phyloP scores from a whole-genome alignment of 2,113 vertebrate genomes.

The Sebastes schlegelii region DNA sequence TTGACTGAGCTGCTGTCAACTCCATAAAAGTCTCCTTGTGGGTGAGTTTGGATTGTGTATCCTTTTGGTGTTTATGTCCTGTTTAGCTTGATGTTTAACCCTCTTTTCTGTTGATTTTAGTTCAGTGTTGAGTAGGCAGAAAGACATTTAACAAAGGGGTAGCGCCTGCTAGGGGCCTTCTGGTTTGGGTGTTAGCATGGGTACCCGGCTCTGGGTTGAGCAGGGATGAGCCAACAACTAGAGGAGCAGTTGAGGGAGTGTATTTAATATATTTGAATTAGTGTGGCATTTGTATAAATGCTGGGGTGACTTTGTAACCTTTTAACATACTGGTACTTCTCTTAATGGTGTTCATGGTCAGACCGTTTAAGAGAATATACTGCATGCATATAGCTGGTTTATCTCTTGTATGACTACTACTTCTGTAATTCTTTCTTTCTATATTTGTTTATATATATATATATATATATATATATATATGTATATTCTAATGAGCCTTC shows the following conservation, averaged over 20 bases:
- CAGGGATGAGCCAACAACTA: neutral
- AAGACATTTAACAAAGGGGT: neutral
- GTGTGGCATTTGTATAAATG: neutral
- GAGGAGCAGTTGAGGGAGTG: neutral
- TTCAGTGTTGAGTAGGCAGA: neutral
- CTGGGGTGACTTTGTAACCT: no score
- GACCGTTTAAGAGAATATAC: no score
- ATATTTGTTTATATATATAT: no score
- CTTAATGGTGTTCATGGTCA: no score
- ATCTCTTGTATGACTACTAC: no score
- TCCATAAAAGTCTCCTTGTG: no score
- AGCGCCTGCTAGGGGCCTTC: neutral
- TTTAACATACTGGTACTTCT: no score
- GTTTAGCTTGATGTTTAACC: neutral
- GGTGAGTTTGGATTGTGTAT: neutral
- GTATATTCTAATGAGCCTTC: no score
- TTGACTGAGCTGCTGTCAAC: neutral
- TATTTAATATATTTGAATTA: neutral
- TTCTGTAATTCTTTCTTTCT: no score
- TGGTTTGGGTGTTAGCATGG: neutral
- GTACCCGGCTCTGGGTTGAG: neutral
- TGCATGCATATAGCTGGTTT: no score
- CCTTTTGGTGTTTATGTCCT: neutral
- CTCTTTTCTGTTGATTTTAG: neutral
- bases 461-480: no score